Base-by-base conservation (phyloP, 2,797 vertebrate genomes). In the Gadopsis bispinosus region DNA sequence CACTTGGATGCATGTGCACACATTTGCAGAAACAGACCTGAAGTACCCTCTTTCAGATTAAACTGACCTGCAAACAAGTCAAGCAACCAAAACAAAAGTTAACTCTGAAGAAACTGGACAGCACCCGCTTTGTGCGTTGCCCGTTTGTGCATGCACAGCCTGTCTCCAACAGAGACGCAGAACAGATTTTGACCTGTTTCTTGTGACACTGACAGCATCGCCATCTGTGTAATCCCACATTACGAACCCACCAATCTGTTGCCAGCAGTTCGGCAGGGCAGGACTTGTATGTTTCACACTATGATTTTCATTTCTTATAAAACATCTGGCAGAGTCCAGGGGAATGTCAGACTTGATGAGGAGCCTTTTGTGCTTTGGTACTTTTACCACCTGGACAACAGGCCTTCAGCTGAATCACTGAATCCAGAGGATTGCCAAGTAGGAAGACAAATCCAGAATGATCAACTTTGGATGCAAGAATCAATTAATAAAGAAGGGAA, bases 271-370 rank as follows among this genome's bases (percentile, higher is more conserved):
- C 65, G 54, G 75, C 77, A 83, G 55, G 37, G 70, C 51, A 70
- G n/a, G 50, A 68, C 66, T 79, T 75, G 61, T 31, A 48, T 84
- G 81, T 85, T 87, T 80, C 69, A 78, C 67, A 77, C 65, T 47
- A 31, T 45, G 54, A 74, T 76, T 75, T 47, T 84, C 8, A 60
- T 68, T 79, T 79, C 64, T 74, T 79, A 67, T 73, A 79, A 73
- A 88, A 88, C 73, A 69, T 83, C 75, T 90, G 86, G 80, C 78
- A 87, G 65, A 80, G 55, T 69, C 60, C 41, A 55, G 67, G 39
- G 55, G 47, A 75, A 79, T 63, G 78, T 83, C 80, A 84, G 58
- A 68, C 69, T 81, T 77, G 74, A 89, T 72, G 62, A 85, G 75
- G 55, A 80, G 68, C 51, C 45, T 69, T 85, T 73, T 80, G 79